phyloP scores from a whole-genome alignment of 2,113 vertebrate species.

The Phaethornis superciliosus region DNA sequence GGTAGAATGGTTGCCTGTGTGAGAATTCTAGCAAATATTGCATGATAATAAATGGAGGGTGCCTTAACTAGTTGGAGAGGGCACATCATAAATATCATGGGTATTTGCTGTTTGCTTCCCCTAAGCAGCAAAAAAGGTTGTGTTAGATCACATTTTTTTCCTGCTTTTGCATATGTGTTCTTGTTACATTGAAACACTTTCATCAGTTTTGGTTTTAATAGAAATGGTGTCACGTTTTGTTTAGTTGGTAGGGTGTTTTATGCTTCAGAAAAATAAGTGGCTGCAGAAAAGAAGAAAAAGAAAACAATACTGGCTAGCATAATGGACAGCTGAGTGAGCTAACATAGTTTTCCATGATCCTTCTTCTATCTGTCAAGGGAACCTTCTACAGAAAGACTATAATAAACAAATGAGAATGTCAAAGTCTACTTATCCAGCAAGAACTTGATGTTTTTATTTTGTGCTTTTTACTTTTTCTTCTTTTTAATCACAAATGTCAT shows the following conservation, averaged over 20 bases:
- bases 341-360: conserved; percentile 22
- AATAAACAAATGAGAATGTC: conserved; percentile 10
- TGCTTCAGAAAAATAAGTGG: background rate
- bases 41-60: background rate
- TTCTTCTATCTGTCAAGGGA: background rate
- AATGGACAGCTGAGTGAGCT: background rate
- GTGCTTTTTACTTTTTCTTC: background rate
- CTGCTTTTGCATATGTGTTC: background rate
- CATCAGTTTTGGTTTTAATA: background rate
- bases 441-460: background rate
- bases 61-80: background rate
- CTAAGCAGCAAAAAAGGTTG: background rate
- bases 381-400: background rate
- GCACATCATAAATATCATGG: background rate
- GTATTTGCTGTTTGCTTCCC: background rate
- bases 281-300: background rate
- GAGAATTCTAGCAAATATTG: background rate
- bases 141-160: background rate
- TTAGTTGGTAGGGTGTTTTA: background rate
- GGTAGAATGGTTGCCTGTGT: background rate
- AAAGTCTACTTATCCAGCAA: background rate
- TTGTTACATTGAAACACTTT: background rate
- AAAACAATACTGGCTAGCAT: background rate
- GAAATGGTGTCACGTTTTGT: background rate
- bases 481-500: background rate